Evolutionary conservation across 2,888 invertebrate species (phyloP).

Genomic region (Eucera pruinosa): DNA sequence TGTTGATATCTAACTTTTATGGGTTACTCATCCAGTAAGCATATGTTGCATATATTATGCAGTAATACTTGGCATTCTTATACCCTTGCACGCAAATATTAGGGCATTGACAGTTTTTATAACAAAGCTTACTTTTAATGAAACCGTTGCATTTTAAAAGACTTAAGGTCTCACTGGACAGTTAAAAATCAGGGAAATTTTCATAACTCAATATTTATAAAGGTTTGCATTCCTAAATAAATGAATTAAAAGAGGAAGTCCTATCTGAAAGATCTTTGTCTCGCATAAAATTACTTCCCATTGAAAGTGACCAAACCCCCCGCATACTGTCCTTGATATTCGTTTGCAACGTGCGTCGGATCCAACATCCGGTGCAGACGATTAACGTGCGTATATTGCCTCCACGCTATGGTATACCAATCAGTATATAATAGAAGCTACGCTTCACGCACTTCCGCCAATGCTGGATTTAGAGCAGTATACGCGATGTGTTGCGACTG

Average conservation of each 20-base stretch:
- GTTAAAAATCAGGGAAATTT: no score
- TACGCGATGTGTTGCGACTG: constrained; percentile 54
- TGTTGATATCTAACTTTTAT: constrained; percentile 18
- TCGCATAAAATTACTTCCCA: constrained; percentile 9
- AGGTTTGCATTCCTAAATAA: no score
- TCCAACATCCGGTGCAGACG: constrained; percentile 67
- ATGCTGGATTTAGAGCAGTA: constrained; percentile 69
- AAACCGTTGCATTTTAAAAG: no score
- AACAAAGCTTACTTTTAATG: no score
- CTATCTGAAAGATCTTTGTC: neutral
- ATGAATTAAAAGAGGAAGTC: neutral
- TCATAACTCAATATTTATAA: no score
- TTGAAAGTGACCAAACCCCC: constrained; percentile 29
- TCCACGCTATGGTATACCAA: constrained; percentile 62
- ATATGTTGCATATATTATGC: neutral
- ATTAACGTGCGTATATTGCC: constrained; percentile 64
- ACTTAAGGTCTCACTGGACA: no score
- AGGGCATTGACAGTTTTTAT: no score
- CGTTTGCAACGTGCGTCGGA: constrained; percentile 60
- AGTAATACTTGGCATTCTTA: no score
- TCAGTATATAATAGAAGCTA: constrained; percentile 62
- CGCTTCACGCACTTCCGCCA: constrained; percentile 73
- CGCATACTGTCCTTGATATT: constrained; percentile 66
- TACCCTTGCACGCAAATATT: no score
- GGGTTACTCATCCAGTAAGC: neutral